These are phyloP conservation scores for Rostratula benghalensis DNA, from an alignment of 2,113 vertebrate species.

Conservation along the genomic window DNA sequence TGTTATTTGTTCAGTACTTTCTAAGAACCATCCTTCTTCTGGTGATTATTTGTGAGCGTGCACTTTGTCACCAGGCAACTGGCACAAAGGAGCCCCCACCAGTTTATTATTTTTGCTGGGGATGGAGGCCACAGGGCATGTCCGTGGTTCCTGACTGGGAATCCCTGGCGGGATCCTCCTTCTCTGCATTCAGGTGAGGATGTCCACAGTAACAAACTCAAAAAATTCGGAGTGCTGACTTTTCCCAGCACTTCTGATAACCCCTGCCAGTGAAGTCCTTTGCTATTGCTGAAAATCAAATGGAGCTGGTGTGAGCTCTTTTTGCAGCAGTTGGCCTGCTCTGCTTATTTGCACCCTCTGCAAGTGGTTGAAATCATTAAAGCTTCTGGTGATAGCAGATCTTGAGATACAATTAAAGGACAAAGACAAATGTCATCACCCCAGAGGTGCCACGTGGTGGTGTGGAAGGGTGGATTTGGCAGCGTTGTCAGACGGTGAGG, in stretches of 20 bases:
- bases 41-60: not conserved
- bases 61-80: not conserved
- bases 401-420: slow-evolving; percentile 46
- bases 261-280: not conserved
- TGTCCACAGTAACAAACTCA: not conserved
- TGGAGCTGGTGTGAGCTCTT: not conserved
- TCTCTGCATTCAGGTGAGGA: not conserved
- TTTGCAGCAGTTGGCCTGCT: not conserved
- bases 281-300: not conserved
- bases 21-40: not conserved
- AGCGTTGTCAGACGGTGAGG: not conserved
- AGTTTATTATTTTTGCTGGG: not conserved
- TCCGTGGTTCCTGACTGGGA: not conserved
- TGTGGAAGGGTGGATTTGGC: not conserved
- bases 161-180: not conserved
- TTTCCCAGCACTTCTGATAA: not conserved
- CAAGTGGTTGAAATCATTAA: not conserved
- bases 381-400: slow-evolving; percentile 23
- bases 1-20: not conserved
- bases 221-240: not conserved
- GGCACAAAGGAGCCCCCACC: not conserved
- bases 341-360: not conserved
- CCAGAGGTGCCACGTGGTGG: not conserved
- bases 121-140: not conserved
- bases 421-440: slow-evolving; percentile 15